These are phyloP conservation scores for Turritopsis dohrnii DNA, from an alignment of 30 jellyfish, hydroid and myxozoan genomes.

Conservation along the genomic window DNA sequence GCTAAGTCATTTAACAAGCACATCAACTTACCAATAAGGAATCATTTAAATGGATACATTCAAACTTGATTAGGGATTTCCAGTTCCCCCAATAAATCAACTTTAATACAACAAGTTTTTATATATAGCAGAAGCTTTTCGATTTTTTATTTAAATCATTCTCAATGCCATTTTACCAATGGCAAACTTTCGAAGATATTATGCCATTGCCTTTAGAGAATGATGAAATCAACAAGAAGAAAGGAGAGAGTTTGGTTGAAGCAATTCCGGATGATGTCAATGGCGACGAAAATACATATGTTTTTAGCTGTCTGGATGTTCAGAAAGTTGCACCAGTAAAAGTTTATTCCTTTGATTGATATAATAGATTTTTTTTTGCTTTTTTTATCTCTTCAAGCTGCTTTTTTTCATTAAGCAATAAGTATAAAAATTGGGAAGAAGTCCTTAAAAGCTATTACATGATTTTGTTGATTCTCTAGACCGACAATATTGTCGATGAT, in stretches of 20 bases:
- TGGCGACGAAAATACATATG: not conserved
- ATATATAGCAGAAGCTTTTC: too few species aligned
- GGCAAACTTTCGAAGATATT: not conserved
- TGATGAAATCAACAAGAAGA: not conserved
- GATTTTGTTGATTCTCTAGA: not conserved
- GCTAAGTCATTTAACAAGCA: too few species aligned
- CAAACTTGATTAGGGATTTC: too few species aligned
- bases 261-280: not conserved
- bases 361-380: too few species aligned
- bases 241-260: not conserved
- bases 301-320: not conserved
- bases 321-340: not conserved
- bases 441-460: not conserved
- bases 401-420: not conserved
- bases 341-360: not conserved
- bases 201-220: not conserved
- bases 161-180: too few species aligned
- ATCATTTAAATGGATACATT: too few species aligned
- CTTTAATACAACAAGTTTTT: too few species aligned
- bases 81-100: too few species aligned
- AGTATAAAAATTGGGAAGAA: not conserved
- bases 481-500: not conserved
- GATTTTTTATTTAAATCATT: too few species aligned
- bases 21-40: too few species aligned
- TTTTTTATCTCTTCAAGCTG: not conserved